A percentile compares a stretch with the other conserved stretches of the same genome.
Conservation (phyloP, 1,140 invertebrate species). For the Orchestia grillus region DNA sequence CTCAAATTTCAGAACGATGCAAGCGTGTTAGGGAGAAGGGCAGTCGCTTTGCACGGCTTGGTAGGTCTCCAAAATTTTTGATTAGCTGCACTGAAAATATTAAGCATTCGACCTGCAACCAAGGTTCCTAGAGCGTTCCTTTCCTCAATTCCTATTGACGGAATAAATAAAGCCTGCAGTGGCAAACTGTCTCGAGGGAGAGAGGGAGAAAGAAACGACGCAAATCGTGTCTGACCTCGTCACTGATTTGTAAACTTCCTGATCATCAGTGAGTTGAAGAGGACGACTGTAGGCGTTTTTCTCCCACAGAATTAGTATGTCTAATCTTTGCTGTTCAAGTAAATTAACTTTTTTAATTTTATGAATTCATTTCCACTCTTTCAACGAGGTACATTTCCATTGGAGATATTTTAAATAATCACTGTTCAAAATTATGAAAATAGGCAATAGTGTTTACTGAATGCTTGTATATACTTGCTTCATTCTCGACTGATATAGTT, state of each 20-base stretch:
- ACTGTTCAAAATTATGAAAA: background rate
- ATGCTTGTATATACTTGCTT: too few species aligned
- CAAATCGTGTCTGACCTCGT: background rate
- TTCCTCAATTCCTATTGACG: background rate
- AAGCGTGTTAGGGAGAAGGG: background rate
- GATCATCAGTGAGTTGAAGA: too few species aligned
- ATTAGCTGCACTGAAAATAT: background rate
- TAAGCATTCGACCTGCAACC: background rate
- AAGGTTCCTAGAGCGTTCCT: background rate
- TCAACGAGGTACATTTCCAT: too few species aligned
- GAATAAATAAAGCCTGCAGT: background rate
- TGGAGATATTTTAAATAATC: too few species aligned
- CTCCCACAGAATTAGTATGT: too few species aligned
- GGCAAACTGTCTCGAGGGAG: too few species aligned
- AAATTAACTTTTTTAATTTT: background rate
- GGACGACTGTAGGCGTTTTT: too few species aligned
- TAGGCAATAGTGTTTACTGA: too few species aligned
- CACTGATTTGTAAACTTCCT: background rate
- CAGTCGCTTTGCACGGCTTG: background rate
- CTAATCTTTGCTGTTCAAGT: background rate
- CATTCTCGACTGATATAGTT: too few species aligned
- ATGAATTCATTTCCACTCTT: background rate
- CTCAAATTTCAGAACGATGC: background rate
- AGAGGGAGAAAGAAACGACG: too few species aligned
- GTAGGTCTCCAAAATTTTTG: background rate